Evolutionary conservation across 2,888 invertebrate species (phyloP).

Genomic region (Pammene aurita): DNA sequence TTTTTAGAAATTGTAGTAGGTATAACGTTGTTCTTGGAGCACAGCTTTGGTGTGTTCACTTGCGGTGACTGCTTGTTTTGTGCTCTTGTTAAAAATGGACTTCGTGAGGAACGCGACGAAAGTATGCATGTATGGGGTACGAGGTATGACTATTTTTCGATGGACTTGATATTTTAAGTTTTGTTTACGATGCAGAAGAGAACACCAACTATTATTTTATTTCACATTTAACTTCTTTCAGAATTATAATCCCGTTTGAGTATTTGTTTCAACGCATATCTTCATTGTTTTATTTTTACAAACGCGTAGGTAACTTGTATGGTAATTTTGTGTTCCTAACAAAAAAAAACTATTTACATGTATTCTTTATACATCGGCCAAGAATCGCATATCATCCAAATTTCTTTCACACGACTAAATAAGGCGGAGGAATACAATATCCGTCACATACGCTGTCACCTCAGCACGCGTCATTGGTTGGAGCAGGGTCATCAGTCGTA

Average conservation of each 20-base stretch:
- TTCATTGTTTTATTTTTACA: too few relatives aligned
- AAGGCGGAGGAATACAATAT: conserved; percentile 24
- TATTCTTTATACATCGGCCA: too few relatives aligned
- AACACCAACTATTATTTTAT: neutral
- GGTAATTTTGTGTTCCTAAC: too few relatives aligned
- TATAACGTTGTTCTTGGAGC: conserved; percentile 2
- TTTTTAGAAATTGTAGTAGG: too few relatives aligned
- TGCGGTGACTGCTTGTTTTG: conserved; percentile 15
- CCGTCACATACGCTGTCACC: conserved; percentile 38
- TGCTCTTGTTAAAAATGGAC: conserved; percentile 8
- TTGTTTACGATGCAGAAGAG: neutral
- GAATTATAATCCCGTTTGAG: neutral
- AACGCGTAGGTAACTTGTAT: too few relatives aligned
- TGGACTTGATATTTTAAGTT: neutral
- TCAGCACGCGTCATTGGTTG: conserved; percentile 23
- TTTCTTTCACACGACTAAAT: neutral
- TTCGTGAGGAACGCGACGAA: conserved; percentile 33
- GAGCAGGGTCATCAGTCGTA: conserved; percentile 38
- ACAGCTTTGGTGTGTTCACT: conserved; percentile 1
- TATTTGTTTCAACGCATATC: neutral
- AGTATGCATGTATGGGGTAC: neutral
- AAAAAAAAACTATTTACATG: too few relatives aligned
- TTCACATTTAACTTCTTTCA: neutral
- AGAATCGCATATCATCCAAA: neutral
- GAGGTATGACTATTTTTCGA: neutral